Evolutionary conservation across 2,888 invertebrate genomes (phyloP).

Genomic region (Pharmacophagus antenor): DNA sequence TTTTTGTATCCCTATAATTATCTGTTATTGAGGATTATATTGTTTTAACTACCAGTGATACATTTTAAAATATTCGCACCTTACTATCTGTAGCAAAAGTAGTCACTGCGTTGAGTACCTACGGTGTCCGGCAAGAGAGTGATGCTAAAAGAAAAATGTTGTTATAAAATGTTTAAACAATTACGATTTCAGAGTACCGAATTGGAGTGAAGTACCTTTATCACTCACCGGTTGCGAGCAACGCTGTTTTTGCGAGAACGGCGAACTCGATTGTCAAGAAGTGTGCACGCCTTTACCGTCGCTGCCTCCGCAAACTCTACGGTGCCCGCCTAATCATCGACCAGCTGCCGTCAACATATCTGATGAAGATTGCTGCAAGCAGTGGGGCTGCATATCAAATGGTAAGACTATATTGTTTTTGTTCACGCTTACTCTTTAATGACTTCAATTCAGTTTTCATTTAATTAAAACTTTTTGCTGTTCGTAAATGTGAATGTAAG

Average conservation of each 20-base stretch:
- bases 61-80: too few relatives aligned
- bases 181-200: slow-evolving; percentile 76
- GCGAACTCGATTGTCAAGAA: slow-evolving; percentile 91
- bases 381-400: slow-evolving; percentile 84
- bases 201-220: slow-evolving; percentile 91
- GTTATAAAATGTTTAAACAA: not conserved
- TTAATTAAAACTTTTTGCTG: too few relatives aligned
- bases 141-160: too few relatives aligned
- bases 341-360: slow-evolving; percentile 82
- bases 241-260: slow-evolving; percentile 92
- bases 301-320: slow-evolving; percentile 86
- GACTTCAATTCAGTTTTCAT: too few relatives aligned
- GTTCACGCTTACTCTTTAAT: too few relatives aligned
- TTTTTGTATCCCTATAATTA: too few relatives aligned
- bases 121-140: too few relatives aligned
- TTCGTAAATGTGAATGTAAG: too few relatives aligned
- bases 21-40: too few relatives aligned
- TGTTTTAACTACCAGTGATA: too few relatives aligned
- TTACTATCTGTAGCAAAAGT: too few relatives aligned
- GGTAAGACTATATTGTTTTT: slow-evolving; percentile 44
- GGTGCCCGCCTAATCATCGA: slow-evolving; percentile 85
- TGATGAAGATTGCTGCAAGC: slow-evolving; percentile 91
- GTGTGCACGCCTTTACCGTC: slow-evolving; percentile 89
- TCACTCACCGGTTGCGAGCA: slow-evolving; percentile 91
- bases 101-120: too few relatives aligned